Percentiles rank a stretch among this genome's conserved stretches.
phyloP scores from a whole-genome alignment of 1,140 invertebrate genomes.

The Pollicipes pollicipes region DNA sequence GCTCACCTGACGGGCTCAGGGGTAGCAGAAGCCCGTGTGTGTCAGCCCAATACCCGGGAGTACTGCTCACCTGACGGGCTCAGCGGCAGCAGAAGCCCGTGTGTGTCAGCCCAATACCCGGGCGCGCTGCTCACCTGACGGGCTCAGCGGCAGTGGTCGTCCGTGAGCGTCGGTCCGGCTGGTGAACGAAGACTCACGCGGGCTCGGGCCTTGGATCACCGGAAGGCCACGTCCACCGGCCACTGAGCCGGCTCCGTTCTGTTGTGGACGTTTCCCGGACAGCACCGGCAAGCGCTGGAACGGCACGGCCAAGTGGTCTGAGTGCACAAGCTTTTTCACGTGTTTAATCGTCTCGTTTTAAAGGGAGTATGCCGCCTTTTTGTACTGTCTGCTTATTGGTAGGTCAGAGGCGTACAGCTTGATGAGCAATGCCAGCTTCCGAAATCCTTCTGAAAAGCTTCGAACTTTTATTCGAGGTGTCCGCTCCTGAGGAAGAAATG shows the following conservation, averaged over 20 bases:
- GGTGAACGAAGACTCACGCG: neutral
- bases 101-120: neutral
- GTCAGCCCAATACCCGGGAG: too few relatives aligned
- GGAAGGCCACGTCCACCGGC: neutral
- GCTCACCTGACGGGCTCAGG: neutral
- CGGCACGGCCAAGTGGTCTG: too few relatives aligned
- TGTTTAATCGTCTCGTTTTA: too few relatives aligned
- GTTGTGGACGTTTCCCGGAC: neutral
- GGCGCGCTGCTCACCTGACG: neutral
- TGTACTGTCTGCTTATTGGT: too few relatives aligned
- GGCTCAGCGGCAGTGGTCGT: neutral
- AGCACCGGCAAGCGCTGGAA: neutral
- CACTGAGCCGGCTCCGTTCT: neutral
- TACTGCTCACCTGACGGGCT: neutral
- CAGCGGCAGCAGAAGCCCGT: neutral
- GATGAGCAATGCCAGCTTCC: too few relatives aligned
- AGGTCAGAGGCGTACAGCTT: too few relatives aligned
- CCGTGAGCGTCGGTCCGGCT: neutral
- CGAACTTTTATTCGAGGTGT: too few relatives aligned
- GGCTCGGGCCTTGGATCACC: neutral
- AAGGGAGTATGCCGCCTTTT: too few relatives aligned
- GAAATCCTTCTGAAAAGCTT: too few relatives aligned
- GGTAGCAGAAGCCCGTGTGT: too few relatives aligned
- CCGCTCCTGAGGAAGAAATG: too few relatives aligned
- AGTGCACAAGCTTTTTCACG: too few relatives aligned